Evolutionary conservation across 2,113 vertebrate genomes (phyloP).

Genomic region (Rhea americana): DNA sequence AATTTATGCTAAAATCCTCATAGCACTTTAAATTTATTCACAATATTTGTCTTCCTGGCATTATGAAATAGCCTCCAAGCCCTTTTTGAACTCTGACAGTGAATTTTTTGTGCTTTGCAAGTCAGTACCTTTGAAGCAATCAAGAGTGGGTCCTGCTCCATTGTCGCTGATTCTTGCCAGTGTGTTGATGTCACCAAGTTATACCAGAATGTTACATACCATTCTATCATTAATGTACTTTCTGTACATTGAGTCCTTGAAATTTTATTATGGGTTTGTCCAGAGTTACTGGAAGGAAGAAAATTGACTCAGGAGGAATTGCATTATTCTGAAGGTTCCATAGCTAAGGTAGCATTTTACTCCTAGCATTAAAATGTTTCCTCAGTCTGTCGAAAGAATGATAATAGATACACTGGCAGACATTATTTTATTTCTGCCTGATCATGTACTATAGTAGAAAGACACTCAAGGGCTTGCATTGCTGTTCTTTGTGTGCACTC

Average conservation of each 20-base stretch:
- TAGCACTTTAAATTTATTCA: not conserved
- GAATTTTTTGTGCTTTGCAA: constrained; percentile 7
- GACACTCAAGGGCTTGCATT: not conserved
- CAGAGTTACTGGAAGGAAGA: constrained; percentile 14
- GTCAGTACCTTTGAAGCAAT: not conserved
- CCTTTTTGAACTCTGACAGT: constrained; percentile 1
- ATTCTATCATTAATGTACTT: not conserved
- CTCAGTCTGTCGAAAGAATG: constrained; percentile 37
- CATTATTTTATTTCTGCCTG: constrained; percentile 45
- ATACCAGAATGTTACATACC: not conserved
- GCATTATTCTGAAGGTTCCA: constrained; percentile 31
- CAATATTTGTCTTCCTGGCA: not conserved
- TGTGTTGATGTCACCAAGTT: not conserved
- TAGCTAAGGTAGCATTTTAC: constrained; percentile 12
- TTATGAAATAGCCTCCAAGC: not conserved
- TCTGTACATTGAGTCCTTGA: constrained; percentile 18
- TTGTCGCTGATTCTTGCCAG: constrained; percentile 7
- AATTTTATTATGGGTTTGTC: constrained; percentile 18
- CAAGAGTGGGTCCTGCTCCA: not conserved
- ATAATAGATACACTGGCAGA: constrained; percentile 9
- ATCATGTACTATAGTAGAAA: constrained; percentile 4
- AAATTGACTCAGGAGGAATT: not conserved
- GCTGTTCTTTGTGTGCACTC: not conserved
- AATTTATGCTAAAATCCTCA: constrained; percentile 6
- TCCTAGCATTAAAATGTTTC: constrained; percentile 6